Base-by-base conservation (phyloP, 2,888 invertebrate genomes). In the Merodon equestris region DNA sequence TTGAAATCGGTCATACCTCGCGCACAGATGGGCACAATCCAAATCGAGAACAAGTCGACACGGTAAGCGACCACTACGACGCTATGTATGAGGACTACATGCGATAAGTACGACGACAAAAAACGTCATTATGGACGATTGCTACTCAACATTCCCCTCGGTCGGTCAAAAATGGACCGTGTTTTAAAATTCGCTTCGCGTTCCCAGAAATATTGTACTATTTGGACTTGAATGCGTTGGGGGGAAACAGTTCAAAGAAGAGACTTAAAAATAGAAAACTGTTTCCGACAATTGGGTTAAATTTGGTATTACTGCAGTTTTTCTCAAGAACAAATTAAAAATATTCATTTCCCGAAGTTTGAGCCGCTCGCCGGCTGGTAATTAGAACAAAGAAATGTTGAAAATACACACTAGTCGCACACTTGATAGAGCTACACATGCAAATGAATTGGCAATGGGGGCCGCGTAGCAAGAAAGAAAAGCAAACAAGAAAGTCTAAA, bases 21-120 rank as follows among this genome's bases (percentile, higher is more conserved):
- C 64, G 64, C 79, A 79, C 74, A 79, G 79, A 79, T 74, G 79
- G 64, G 74, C 68, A 70, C 60, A 50, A 60, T 57, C 74, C 74
- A 60, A 74, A 79, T 64, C 79, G 79, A 79, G 68, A 79, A 79
- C 79, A 58, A 77, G 73, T 67, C 73, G 53, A 57, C 53, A 18
- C 13, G 47, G 42, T 19, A 34, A 42, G 38, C 53, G 45, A 44
- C 45, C 47, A 12, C 38, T 45, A 36, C 57, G 48, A 53, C 40
- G 17, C 15, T 17, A 27, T 7, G 27, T 4, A 27, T 27, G 27
- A 27, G 7, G 27, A 3, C n/a, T 17, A 19, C 54, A 27, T 14
- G 17, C 15, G 48, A 66, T 27, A 27, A 2, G 7, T 27, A 27
- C 7, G 27, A 27, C 27, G 7, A 27, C 2, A 2, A 56, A 56